These are phyloP conservation scores for Pachydiplax longipennis DNA, from an alignment of 2,888 invertebrate genomes.

Conservation along the genomic window DNA sequence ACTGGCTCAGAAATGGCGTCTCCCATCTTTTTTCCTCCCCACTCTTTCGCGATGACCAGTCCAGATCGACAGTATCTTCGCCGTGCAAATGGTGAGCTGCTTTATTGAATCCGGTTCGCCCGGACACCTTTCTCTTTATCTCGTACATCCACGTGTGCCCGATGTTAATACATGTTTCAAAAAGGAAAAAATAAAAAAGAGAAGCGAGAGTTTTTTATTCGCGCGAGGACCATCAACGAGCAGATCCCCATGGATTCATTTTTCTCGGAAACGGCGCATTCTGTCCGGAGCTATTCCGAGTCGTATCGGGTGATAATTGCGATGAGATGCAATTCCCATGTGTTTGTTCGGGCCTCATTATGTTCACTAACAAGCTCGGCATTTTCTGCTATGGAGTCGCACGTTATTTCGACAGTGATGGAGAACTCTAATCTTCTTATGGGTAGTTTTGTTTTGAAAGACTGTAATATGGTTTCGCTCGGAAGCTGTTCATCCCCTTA, in stretches of 20 bases:
- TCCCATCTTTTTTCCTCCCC: not conserved
- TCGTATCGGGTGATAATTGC: not conserved
- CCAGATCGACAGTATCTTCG: not conserved
- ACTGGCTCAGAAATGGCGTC: too few species aligned
- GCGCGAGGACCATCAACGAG: not conserved
- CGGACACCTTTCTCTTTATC: not conserved
- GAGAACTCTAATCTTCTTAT: too few species aligned
- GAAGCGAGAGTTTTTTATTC: not conserved
- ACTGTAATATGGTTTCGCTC: too few species aligned
- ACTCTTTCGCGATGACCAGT: not conserved
- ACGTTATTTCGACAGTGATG: too few species aligned
- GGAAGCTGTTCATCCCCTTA: too few species aligned
- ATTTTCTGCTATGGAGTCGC: too few species aligned
- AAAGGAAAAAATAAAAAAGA: not conserved
- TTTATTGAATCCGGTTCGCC: not conserved
- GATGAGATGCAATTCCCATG: not conserved
- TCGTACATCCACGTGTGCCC: not conserved
- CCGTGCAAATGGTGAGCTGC: not conserved
- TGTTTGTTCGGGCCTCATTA: not conserved
- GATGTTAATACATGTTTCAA: not conserved
- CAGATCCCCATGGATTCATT: not conserved
- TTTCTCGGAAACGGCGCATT: not conserved
- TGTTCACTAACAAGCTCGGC: not conserved
- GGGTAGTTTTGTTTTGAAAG: too few species aligned
- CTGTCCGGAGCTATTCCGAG: not conserved